These are phyloP conservation scores for Abramis brama DNA, from an alignment of 2,113 vertebrate genomes.

Conservation along the genomic window DNA sequence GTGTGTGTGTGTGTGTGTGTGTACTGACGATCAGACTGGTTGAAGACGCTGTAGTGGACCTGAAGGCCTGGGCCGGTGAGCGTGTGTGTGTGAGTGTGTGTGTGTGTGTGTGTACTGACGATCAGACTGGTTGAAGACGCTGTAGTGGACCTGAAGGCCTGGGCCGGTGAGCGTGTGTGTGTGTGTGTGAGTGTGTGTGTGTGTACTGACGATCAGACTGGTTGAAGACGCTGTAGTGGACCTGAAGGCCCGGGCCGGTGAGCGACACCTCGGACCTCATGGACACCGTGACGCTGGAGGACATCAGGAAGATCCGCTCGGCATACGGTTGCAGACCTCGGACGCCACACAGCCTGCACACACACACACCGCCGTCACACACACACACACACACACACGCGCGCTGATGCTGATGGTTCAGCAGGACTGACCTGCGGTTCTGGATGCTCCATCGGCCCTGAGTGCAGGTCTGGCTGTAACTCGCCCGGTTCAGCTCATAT, in stretches of 20 bases:
- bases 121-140: too few species aligned
- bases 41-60: too few species aligned
- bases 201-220: conserved; percentile 86
- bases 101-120: too few species aligned
- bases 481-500: conserved; percentile 84
- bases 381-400: neutral
- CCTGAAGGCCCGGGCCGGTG: conserved; percentile 87
- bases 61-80: too few species aligned
- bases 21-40: too few species aligned
- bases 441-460: conserved; percentile 92
- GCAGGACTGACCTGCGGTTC: conserved; percentile 81
- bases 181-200: too few species aligned
- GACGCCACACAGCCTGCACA: conserved; percentile 85
- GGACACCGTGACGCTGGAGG: conserved; percentile 74
- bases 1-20: too few species aligned
- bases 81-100: too few species aligned
- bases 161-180: too few species aligned
- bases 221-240: conserved; percentile 87
- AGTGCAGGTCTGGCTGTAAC: conserved; percentile 79
- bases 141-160: too few species aligned
- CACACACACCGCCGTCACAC: neutral
- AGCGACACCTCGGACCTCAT: conserved; percentile 88
- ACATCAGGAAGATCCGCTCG: conserved; percentile 80
- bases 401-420: neutral
- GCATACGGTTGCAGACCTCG: conserved; percentile 83